Base-by-base conservation (phyloP, 2,888 invertebrate species). In the Pristionchus maxplancki region DNA sequence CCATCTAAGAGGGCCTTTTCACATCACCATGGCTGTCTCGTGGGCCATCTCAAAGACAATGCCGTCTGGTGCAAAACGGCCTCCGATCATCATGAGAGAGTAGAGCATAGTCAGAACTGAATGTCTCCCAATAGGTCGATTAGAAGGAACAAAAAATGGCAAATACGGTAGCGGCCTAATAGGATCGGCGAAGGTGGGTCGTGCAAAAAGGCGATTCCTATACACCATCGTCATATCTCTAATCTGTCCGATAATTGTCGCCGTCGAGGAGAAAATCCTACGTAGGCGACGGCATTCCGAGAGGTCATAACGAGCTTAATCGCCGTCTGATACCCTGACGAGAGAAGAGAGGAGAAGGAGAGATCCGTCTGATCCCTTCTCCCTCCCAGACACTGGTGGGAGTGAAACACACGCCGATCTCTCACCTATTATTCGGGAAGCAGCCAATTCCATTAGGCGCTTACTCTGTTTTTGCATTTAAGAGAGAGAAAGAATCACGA, bases 21-120 rank as follows among this genome's bases (percentile, higher is more conserved):
- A 11, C 81, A 48, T 48, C 50, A 15, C 28, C 83, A 83, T 83
- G 83, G 53, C n/a, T 31, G 53, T 83, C 83, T 83, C 78, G 17
- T 78, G n/a, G 58, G 28, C 64, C n/a, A 0, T n/a, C 28, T 37
- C 71, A 5, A 20, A 31, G 31, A 64, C 64, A 64, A 31, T 64
- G 8, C 71, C 31, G 40, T 40, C 71, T 37, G 40, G 71, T 74
- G 37, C 31, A 74, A 74, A 3, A 24, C 34, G 40, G 40, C 71
- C 71, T 74, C 20, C 40, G 71, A 74, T 74, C 71, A 20, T 1
- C 9, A 20, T n/a, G n/a, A 67, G 34, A 67, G 34, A 67, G 67
- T 4, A n/a, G 58, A 58, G 58, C 58, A n/a, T 58, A 58, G 58
- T 58, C 20, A 24, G 58, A 58, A 8, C 24, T 9, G n/a, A 58